A percentile compares a stretch with the other conserved stretches of the same genome.
phyloP scores from a whole-genome alignment of 2,888 invertebrate genomes.

The Sarcophaga rosellei region DNA sequence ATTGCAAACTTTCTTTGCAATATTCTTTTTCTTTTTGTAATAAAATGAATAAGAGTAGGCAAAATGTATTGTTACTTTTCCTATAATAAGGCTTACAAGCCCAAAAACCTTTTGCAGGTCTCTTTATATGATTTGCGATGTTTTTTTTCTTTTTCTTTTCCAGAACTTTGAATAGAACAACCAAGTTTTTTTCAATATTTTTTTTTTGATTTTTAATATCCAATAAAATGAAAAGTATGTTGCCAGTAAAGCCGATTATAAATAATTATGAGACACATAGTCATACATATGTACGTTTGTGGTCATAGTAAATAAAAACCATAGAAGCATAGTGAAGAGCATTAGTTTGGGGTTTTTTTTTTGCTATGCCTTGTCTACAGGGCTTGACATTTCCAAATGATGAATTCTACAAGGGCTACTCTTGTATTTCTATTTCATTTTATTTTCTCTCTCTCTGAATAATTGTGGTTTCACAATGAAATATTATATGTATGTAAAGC shows the following conservation, averaged over 20 bases:
- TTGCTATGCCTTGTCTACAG: background rate
- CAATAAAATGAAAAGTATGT: constrained; percentile 47
- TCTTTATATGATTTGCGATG: too few species aligned
- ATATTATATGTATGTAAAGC: too few species aligned
- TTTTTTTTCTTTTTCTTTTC: background rate
- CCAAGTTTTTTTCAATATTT: background rate
- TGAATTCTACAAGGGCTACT: constrained; percentile 19
- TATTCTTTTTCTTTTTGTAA: too few species aligned
- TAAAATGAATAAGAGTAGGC: too few species aligned
- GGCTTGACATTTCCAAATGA: constrained; percentile 50
- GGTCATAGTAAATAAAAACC: background rate
- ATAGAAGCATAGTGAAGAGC: background rate
- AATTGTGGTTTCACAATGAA: constrained; percentile 8
- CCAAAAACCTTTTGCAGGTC: too few species aligned
- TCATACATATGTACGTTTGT: background rate
- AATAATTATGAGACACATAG: constrained; percentile 58
- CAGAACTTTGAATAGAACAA: constrained; percentile 8
- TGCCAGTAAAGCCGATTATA: constrained; percentile 64
- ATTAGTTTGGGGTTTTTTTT: too few species aligned
- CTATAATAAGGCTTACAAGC: too few species aligned
- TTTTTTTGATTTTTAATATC: constrained; percentile 27
- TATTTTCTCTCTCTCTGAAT: background rate
- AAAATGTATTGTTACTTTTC: too few species aligned
- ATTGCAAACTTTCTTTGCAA: too few species aligned
- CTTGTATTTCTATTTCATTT: background rate